Conservation (phyloP, 2,888 invertebrate species). For the Vesta saturnalis region DNA sequence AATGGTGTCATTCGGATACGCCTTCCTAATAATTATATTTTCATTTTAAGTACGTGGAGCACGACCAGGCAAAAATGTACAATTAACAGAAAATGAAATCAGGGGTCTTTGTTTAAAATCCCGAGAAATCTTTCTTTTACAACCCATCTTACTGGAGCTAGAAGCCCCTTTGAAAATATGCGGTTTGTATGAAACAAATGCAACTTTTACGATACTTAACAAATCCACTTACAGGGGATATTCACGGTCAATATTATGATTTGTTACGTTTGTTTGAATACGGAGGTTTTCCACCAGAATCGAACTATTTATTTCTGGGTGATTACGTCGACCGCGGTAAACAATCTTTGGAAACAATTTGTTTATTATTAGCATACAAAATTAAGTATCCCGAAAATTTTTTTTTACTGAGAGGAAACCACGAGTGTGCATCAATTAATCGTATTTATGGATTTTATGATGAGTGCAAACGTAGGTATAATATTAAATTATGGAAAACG, state of each 20-base stretch:
- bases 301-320: conserved; percentile 97
- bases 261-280: conserved; percentile 97
- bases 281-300: conserved; percentile 98
- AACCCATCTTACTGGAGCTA: conserved; percentile 96
- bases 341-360: conserved; percentile 98
- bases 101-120: conserved; percentile 97
- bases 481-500: conserved; percentile 99
- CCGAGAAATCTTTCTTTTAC: conserved; percentile 97
- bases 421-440: conserved; percentile 98
- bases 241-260: conserved; percentile 99
- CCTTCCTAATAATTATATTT: conserved; percentile 52
- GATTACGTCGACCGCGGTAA: conserved; percentile 97
- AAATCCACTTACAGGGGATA: conserved; percentile 78
- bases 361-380: conserved; percentile 96
- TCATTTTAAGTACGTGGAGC: conserved; percentile 88
- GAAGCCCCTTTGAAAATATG: conserved; percentile 99
- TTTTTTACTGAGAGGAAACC: conserved; percentile 96
- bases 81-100: conserved; percentile 98
- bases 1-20: conserved; percentile 61
- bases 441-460: conserved; percentile 99
- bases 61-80: conserved; percentile 99
- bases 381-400: conserved; percentile 99
- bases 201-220: background rate
- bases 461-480: conserved; percentile 94
- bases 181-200: conserved; percentile 72